Base-by-base conservation (phyloP, 1,140 invertebrate species). In the Araneus ventricosus region DNA sequence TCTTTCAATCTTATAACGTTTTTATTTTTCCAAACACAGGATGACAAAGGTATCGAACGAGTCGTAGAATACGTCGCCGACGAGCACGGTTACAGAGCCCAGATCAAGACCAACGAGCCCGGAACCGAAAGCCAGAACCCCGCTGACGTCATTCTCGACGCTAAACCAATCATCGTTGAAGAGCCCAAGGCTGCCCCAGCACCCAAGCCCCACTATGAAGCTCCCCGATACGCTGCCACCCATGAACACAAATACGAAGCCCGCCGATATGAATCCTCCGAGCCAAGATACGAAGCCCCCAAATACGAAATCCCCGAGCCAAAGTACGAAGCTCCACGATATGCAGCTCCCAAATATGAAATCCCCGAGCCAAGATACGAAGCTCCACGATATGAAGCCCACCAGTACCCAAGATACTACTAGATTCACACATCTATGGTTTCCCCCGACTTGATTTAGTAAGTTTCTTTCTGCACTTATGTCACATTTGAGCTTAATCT, bases 1-100 rank as follows among this genome's bases (percentile, higher is more conserved):
- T 14, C 4, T 57, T 20, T 30, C 0, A 17, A 52, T 34, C 3
- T 34, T 4, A 86, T 57, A 57, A 4, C 1, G 10, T 6, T 10
- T 24, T 17, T 8, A 5, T 57, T 57, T 24, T 27, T n/a, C 14
- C 17, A 22, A n/a, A 30, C 92, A 34, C 22, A 92, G 75, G 94
- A 93, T 67, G 79, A 79, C n/a, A 70, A 94, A 59, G 94, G 94
- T 14, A 93, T 93, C 41, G 93, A 94, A 82, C 93, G 94, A 85
- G 80, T 93, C 14, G 94, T 94, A n/a, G 93, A 94, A 59, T 94
- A 94, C 82, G 88, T 94, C 24, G 94, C 94, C 61, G 94, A 94
- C 86, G 94, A 93, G 63, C 92, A 93, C 89, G 94, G 94, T 80
- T 94, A 93, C 92, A 84, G 90, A 70, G 94, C 93, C 63, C 27